A percentile compares a stretch with the other conserved stretches of the same genome.
Evolutionary conservation across 2,113 vertebrate genomes (phyloP).

Genomic region (Dascyllus trimaculatus): DNA sequence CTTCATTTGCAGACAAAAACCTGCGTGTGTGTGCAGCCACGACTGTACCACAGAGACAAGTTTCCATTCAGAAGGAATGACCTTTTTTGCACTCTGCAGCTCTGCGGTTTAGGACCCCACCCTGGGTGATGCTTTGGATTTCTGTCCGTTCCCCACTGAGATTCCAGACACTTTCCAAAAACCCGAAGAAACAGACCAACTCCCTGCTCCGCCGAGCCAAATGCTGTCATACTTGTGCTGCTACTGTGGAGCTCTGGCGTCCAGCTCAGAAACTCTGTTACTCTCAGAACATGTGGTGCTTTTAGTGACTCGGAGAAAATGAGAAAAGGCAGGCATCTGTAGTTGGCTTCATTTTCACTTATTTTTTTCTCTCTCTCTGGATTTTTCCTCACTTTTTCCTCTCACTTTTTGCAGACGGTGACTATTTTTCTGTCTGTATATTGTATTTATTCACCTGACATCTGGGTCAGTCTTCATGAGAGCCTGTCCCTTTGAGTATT

Average conservation of each 20-base stretch:
- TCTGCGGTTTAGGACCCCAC: conserved; percentile 64
- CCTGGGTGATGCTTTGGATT: conserved; percentile 70
- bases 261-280: conserved; percentile 35
- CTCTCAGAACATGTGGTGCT: conserved; percentile 34
- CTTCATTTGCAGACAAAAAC: conserved; percentile 31
- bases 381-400: not conserved
- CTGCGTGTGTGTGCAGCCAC: not conserved
- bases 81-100: conserved; percentile 38
- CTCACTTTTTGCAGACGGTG: not conserved
- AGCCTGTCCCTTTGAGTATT: not conserved
- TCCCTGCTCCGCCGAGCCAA: conserved; percentile 53
- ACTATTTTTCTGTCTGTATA: not conserved
- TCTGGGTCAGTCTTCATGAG: conserved; percentile 1
- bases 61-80: conserved; percentile 55
- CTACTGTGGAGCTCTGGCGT: conserved; percentile 53
- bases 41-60: conserved; percentile 34
- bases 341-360: not conserved
- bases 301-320: conserved; percentile 31
- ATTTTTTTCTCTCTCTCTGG: not conserved
- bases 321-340: conserved; percentile 24
- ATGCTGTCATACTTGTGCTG: conserved; percentile 51
- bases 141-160: conserved; percentile 51
- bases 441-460: conserved; percentile 18
- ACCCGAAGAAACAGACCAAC: conserved; percentile 58
- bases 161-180: conserved; percentile 69